phyloP scores from a whole-genome alignment of 2,797 vertebrate species.

The Erpetoichthys calabaricus region DNA sequence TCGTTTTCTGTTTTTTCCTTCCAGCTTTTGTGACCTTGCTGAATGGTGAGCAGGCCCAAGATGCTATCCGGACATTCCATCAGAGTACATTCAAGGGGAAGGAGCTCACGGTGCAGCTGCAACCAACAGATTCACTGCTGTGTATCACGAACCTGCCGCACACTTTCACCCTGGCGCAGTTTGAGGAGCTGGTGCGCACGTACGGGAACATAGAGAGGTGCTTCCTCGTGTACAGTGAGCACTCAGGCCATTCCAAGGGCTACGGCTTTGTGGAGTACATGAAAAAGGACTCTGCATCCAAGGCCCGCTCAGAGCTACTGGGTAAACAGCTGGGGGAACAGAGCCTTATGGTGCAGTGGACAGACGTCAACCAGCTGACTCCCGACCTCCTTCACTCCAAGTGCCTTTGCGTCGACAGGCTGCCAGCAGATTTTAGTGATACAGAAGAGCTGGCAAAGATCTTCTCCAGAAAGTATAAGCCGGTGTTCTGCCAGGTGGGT shows the following conservation, averaged over 20 bases:
- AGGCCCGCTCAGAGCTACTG: slow-evolving; percentile 78
- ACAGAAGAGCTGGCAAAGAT: slow-evolving; percentile 67
- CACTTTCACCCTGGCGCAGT: slow-evolving; percentile 63
- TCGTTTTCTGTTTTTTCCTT: slow-evolving; percentile 35
- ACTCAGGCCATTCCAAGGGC: slow-evolving; percentile 81
- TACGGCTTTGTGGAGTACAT: slow-evolving; percentile 97
- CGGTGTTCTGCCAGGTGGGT: slow-evolving; percentile 88
- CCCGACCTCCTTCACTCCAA: slow-evolving; percentile 84
- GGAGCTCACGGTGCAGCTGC: slow-evolving; percentile 77
- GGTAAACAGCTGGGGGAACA: slow-evolving; percentile 69
- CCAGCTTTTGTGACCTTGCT: slow-evolving; percentile 90
- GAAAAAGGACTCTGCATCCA: slow-evolving; percentile 94
- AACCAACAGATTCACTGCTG: slow-evolving; percentile 87
- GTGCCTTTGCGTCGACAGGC: slow-evolving; percentile 84
- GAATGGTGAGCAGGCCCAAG: slow-evolving; percentile 90
- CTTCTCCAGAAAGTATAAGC: slow-evolving; percentile 76
- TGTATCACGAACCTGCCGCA: slow-evolving; percentile 85
- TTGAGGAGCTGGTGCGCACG: slow-evolving; percentile 81
- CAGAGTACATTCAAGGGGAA: slow-evolving; percentile 74
- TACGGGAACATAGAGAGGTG: slow-evolving; percentile 88
- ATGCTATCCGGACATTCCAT: slow-evolving; percentile 77
- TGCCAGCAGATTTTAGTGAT: slow-evolving; percentile 67
- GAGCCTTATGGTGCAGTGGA: slow-evolving; percentile 88
- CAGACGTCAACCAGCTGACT: slow-evolving; percentile 85
- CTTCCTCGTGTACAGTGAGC: slow-evolving; percentile 86